Percentiles rank a stretch among this genome's conserved stretches.
These are phyloP conservation scores for Dipodomys stephensi DNA, from an alignment of 2,113 vertebrate genomes.

Conservation along the genomic window DNA sequence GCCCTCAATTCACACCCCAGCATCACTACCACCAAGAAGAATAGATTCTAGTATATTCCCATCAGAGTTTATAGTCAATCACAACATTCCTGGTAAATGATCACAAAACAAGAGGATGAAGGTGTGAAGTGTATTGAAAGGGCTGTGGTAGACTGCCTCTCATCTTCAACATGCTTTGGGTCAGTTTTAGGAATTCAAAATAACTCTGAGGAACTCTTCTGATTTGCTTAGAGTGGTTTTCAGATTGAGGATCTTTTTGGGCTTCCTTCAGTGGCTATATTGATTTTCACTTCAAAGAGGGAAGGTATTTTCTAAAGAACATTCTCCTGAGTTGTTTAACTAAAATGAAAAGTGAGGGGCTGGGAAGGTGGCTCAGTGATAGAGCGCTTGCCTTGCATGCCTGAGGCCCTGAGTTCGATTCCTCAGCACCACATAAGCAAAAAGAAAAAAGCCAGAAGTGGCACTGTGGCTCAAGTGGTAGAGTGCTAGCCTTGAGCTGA, in stretches of 20 bases:
- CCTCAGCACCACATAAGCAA: too few relatives aligned
- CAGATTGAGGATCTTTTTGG: constrained; percentile 36
- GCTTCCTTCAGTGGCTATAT: neutral
- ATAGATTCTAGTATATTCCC: neutral
- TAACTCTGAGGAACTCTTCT: constrained; percentile 18
- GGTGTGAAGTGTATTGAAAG: neutral
- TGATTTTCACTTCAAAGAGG: constrained; percentile 36
- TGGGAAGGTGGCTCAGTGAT: too few relatives aligned
- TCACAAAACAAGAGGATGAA: neutral
- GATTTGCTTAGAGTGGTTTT: constrained; percentile 44
- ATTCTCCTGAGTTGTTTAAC: neutral
- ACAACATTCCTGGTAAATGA: constrained; percentile 10
- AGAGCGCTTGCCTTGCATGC: too few relatives aligned
- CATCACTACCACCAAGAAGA: too few relatives aligned
- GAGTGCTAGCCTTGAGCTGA: too few relatives aligned
- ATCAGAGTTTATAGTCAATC: constrained; percentile 7
- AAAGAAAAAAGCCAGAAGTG: too few relatives aligned
- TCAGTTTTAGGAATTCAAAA: constrained; percentile 41
- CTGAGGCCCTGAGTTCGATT: too few relatives aligned
- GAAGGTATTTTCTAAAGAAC: constrained; percentile 43
- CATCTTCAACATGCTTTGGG: neutral
- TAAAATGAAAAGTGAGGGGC: neutral
- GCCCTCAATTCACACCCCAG: too few relatives aligned
- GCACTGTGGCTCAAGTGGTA: too few relatives aligned
- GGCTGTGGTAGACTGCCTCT: neutral